These are phyloP conservation scores for Pseudococcus longispinus DNA, from an alignment of 2,888 invertebrate genomes.

Conservation along the genomic window DNA sequence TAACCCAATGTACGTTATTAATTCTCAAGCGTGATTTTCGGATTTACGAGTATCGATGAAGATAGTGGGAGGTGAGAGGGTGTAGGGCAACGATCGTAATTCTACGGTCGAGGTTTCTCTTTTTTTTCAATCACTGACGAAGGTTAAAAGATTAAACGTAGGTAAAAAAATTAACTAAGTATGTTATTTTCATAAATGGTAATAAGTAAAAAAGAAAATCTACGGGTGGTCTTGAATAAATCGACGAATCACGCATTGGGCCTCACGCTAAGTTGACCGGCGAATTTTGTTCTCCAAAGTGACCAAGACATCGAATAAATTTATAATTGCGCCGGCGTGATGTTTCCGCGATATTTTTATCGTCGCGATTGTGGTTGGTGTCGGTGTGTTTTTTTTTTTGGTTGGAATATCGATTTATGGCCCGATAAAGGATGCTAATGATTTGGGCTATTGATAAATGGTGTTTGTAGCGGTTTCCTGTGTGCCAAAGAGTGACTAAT, in stretches of 20 bases:
- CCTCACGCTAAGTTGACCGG: constrained; percentile 24
- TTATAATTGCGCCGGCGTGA: not conserved
- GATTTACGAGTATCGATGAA: not conserved
- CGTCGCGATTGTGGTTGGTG: not conserved
- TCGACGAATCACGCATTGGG: constrained; percentile 33
- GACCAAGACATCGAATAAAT: constrained; percentile 20
- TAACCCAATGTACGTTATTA: not conserved
- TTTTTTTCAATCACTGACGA: constrained; percentile 23
- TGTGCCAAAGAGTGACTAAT: too few relatives aligned
- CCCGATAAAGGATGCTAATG: not conserved
- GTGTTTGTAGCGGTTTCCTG: too few relatives aligned
- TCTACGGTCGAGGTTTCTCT: constrained; percentile 9
- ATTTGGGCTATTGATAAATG: not conserved
- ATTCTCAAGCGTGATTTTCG: not conserved
- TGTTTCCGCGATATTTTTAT: constrained; percentile 1
- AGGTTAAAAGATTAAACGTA: constrained; percentile 41
- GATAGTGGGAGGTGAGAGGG: not conserved
- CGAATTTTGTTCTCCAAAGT: constrained; percentile 12
- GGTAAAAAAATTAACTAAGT: constrained; percentile 35
- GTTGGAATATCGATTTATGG: not conserved
- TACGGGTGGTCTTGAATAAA: constrained; percentile 42
- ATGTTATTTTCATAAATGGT: constrained; percentile 40
- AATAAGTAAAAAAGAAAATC: constrained; percentile 27
- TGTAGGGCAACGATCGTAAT: constrained; percentile 4
- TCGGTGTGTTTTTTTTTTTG: not conserved